Conservation (phyloP, 2,113 vertebrate species). For the Scartelaos histophorus region DNA sequence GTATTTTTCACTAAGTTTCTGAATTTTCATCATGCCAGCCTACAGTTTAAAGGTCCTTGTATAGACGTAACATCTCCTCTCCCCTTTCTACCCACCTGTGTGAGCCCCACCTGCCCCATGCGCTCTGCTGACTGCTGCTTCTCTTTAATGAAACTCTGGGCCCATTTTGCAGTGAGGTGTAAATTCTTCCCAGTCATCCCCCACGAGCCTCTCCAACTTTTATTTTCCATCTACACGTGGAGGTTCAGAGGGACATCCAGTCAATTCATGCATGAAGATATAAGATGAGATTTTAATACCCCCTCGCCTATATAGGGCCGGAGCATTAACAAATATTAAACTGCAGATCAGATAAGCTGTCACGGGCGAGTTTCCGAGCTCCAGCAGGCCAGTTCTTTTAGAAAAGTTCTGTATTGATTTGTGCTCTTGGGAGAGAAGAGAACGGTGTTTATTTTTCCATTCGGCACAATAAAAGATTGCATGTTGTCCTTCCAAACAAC, state of each 20-base stretch:
- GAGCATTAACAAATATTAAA: slow-evolving; percentile 36
- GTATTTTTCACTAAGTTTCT: no score
- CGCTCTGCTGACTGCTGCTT: slow-evolving; percentile 62
- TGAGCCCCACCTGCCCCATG: slow-evolving; percentile 24
- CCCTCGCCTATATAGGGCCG: slow-evolving; percentile 10
- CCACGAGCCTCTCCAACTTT: slow-evolving; percentile 56
- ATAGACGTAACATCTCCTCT: slow-evolving; percentile 36
- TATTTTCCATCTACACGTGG: slow-evolving; percentile 46
- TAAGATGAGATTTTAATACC: slow-evolving; percentile 57
- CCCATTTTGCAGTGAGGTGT: slow-evolving; percentile 60
- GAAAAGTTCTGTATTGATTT: not conserved
- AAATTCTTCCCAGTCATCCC: slow-evolving; percentile 69
- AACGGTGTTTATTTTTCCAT: not conserved
- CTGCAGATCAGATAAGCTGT: not conserved
- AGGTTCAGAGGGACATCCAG: slow-evolving; percentile 53
- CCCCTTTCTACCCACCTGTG: slow-evolving; percentile 13
- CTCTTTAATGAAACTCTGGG: slow-evolving; percentile 62
- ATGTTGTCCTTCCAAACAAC: no score
- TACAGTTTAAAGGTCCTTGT: not conserved
- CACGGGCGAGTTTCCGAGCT: not conserved
- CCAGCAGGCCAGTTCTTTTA: not conserved
- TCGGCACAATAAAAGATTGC: no score
- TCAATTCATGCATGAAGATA: slow-evolving; percentile 47
- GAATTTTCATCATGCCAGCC: not conserved
- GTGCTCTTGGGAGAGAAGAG: not conserved